Conservation (phyloP, 2,888 invertebrate genomes). For the Pachymerium ferrugineum region DNA sequence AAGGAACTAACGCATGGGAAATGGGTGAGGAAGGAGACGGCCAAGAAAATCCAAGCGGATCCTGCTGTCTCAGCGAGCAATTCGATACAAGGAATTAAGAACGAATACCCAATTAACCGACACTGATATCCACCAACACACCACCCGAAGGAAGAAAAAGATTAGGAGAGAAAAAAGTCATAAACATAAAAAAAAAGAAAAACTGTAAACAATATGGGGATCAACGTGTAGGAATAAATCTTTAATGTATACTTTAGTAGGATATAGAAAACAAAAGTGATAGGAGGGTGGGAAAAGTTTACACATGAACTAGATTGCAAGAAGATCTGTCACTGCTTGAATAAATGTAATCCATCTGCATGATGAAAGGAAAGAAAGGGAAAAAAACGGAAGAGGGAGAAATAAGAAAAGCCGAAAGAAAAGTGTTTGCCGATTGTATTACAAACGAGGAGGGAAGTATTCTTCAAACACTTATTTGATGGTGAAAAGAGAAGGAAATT, state of each 20-base stretch:
- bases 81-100: constrained; percentile 15
- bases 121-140: neutral
- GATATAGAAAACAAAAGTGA: neutral
- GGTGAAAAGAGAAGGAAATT: constrained; percentile 21
- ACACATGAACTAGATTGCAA: constrained; percentile 3
- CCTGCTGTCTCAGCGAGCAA: neutral
- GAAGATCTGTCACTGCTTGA: neutral
- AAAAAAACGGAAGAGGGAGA: neutral
- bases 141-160: neutral
- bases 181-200: neutral
- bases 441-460: constrained; percentile 12
- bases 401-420: neutral
- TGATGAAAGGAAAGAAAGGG: too few species aligned
- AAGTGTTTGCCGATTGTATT: constrained; percentile 21
- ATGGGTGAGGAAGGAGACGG: neutral
- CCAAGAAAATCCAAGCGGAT: constrained; percentile 5
- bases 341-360: constrained; percentile 14
- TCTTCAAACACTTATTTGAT: constrained; percentile 21
- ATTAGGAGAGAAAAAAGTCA: neutral
- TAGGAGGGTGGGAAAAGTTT: too few species aligned
- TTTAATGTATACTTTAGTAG: neutral
- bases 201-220: neutral
- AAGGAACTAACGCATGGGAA: neutral
- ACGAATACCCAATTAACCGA: constrained; percentile 8
- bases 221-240: neutral